Percentiles rank a stretch among this genome's conserved stretches.
Conservation (phyloP, 1,140 invertebrate genomes). For the Gonatopus flavifemur region DNA sequence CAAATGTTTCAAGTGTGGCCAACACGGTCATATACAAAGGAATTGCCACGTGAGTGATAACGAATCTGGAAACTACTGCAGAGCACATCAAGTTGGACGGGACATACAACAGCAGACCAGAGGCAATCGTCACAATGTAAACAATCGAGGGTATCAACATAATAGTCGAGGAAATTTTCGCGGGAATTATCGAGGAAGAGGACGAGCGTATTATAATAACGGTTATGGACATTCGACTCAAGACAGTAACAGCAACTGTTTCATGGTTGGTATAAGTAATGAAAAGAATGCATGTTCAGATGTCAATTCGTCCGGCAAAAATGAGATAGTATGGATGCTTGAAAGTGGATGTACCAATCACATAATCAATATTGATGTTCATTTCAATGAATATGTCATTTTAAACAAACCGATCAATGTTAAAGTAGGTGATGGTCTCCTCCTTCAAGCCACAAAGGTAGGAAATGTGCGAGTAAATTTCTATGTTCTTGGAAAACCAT, state of each 20-base stretch:
- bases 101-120: no score
- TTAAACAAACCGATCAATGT: constrained; percentile 12
- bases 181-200: neutral
- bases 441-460: constrained; percentile 10
- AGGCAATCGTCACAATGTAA: no score
- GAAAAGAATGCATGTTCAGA: no score
- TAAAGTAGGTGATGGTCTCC: constrained; percentile 6
- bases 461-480: constrained; percentile 6
- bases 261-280: neutral
- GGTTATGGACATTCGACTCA: neutral
- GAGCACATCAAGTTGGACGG: neutral
- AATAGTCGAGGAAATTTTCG: neutral
- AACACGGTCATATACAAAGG: neutral
- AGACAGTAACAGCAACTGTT: neutral
- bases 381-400: neutral
- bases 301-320: neutral
- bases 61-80: neutral
- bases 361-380: constrained; percentile 11
- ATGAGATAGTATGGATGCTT: constrained; percentile 11
- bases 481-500: constrained; percentile 1
- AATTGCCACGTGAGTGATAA: neutral
- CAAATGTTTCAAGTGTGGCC: constrained; percentile 19
- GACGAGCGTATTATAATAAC: neutral
- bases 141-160: no score
- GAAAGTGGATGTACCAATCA: constrained; percentile 17